Percentiles rank a stretch among this genome's conserved stretches.
Conservation (phyloP, 2,888 invertebrate genomes). For the Epinotia bilunana region DNA sequence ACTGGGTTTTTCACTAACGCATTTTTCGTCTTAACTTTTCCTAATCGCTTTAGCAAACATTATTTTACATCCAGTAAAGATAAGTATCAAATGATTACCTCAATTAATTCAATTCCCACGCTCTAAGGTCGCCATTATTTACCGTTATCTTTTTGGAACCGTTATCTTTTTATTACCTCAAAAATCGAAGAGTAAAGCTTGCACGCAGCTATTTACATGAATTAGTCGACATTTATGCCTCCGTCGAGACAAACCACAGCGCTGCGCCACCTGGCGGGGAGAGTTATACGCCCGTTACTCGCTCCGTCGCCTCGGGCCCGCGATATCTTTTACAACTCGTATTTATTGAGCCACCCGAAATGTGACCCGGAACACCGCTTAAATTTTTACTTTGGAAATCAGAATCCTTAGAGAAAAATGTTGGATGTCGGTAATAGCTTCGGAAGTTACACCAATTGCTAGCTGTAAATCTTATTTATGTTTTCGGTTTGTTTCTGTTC, state of each 20-base stretch:
- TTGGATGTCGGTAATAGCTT: slow-evolving; percentile 35
- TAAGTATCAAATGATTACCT: slow-evolving; percentile 38
- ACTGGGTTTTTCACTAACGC: neutral
- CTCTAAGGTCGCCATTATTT: slow-evolving; percentile 43
- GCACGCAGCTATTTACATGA: slow-evolving; percentile 78
- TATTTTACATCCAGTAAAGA: slow-evolving; percentile 23
- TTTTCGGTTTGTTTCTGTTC: neutral
- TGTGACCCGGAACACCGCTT: slow-evolving; percentile 45
- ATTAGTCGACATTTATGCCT: slow-evolving; percentile 81
- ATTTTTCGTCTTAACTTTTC: slow-evolving; percentile 13
- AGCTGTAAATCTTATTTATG: slow-evolving; percentile 20
- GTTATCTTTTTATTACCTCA: slow-evolving; percentile 51
- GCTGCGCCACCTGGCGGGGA: slow-evolving; percentile 73
- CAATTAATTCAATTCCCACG: slow-evolving; percentile 45
- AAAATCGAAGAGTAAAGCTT: slow-evolving; percentile 63
- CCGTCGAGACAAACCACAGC: slow-evolving; percentile 77
- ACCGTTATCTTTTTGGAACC: slow-evolving; percentile 42
- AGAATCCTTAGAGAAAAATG: slow-evolving; percentile 35
- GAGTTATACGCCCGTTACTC: slow-evolving; percentile 81
- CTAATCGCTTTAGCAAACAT: slow-evolving; percentile 15
- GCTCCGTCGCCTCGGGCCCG: slow-evolving; percentile 69
- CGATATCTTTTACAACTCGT: slow-evolving; percentile 46
- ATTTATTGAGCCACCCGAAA: slow-evolving; percentile 45
- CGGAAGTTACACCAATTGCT: slow-evolving; percentile 18
- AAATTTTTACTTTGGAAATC: slow-evolving; percentile 33